Conservation (phyloP, 2,888 invertebrate genomes). For the Meiosimyza decipiens region DNA sequence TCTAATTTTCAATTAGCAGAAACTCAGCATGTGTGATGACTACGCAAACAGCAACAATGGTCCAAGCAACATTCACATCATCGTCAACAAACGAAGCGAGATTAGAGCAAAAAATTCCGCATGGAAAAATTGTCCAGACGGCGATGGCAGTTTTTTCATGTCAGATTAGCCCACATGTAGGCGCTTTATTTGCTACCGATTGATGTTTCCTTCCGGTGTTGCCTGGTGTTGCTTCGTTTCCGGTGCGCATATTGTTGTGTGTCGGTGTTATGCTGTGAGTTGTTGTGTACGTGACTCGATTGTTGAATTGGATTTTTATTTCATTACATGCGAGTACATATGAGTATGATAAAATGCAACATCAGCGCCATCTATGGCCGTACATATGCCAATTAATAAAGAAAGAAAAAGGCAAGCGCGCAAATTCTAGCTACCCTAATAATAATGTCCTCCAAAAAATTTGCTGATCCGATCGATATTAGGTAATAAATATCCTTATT, state of each 20-base stretch:
- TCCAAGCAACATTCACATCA: no score
- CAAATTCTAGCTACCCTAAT: neutral
- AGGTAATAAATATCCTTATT: slow-evolving; percentile 21
- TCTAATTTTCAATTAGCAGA: slow-evolving; percentile 60
- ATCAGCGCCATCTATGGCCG: slow-evolving; percentile 21
- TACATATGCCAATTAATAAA: slow-evolving; percentile 25
- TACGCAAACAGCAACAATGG: slow-evolving; percentile 5
- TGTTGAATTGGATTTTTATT: neutral
- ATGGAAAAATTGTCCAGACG: no score
- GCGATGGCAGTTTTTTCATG: no score
- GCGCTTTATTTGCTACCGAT: slow-evolving; percentile 22
- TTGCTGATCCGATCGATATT: slow-evolving; percentile 26
- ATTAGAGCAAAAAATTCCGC: no score
- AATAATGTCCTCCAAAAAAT: neutral
- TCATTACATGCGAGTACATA: no score
- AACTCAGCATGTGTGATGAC: slow-evolving; percentile 37
- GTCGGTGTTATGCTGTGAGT: slow-evolving; percentile 1
- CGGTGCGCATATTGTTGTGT: slow-evolving; percentile 16
- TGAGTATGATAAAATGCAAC: slow-evolving; percentile 11
- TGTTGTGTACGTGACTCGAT: slow-evolving; percentile 26
- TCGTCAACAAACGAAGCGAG: no score
- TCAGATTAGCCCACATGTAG: no score
- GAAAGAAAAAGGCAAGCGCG: slow-evolving; percentile 7
- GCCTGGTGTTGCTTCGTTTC: slow-evolving; percentile 17
- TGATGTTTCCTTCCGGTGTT: slow-evolving; percentile 27